A percentile compares a stretch with the other conserved stretches of the same genome.
These are phyloP conservation scores for Lepilemur septentrionalis DNA, from an alignment of 2,797 vertebrate genomes.

Conservation along the genomic window DNA sequence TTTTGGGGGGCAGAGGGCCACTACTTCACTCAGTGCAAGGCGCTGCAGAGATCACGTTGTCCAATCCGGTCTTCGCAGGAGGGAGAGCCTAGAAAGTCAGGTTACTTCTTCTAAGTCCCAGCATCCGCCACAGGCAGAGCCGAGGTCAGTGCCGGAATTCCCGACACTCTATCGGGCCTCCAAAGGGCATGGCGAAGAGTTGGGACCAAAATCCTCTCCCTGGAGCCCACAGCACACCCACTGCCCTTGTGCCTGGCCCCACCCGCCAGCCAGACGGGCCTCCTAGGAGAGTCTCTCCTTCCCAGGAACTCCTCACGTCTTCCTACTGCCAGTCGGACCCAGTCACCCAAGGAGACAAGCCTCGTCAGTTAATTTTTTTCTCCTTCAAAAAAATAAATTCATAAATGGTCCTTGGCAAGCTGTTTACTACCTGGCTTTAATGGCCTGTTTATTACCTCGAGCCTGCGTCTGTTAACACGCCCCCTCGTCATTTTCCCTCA, in stretches of 20 bases:
- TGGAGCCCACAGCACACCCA: fast-evolving
- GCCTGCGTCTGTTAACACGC: conserved; percentile 83
- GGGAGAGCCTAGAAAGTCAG: not conserved
- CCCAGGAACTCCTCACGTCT: not conserved
- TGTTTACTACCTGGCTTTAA: conserved; percentile 85
- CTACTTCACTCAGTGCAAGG: not conserved
- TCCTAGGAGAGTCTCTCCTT: not conserved
- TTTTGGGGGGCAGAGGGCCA: fast-evolving
- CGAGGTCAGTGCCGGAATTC: no score
- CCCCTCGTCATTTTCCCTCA: conserved; percentile 81
- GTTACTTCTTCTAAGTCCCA: not conserved
- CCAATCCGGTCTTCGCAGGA: not conserved
- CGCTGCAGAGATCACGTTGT: not conserved
- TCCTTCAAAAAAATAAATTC: conserved; percentile 79
- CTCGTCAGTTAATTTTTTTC: not conserved
- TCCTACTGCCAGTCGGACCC: not conserved
- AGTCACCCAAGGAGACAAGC: not conserved
- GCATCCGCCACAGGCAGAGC: not conserved
- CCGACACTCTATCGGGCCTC: not conserved
- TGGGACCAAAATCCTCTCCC: not conserved
- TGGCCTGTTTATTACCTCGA: conserved; percentile 85
- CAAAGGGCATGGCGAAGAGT: fast-evolving
- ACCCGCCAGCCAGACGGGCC: fast-evolving
- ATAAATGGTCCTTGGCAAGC: conserved; percentile 85
- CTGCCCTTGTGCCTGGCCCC: not conserved